Conservation (phyloP, 1,140 invertebrate genomes). For the Wasmannia auropunctata region DNA sequence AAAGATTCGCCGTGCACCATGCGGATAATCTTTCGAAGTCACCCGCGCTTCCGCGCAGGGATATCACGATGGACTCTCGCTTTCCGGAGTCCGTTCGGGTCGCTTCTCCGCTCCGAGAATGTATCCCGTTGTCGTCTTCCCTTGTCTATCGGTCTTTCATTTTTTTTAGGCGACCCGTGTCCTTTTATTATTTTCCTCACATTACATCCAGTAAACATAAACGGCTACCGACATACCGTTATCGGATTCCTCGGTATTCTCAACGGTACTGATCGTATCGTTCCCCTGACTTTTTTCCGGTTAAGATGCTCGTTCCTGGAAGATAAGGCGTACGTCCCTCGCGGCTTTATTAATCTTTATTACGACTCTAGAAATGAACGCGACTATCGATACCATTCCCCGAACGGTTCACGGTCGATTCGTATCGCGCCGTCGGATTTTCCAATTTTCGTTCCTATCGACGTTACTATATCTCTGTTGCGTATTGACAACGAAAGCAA, state of each 20-base stretch:
- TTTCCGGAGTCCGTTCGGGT: conserved; percentile 5
- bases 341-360: conserved; percentile 13
- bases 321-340: neutral
- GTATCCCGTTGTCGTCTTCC: conserved; percentile 2
- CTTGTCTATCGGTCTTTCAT: neutral
- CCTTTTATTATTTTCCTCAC: neutral
- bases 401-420: neutral
- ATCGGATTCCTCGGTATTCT: neutral
- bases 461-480: neutral
- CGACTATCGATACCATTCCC: neutral
- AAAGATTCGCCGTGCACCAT: conserved; percentile 13
- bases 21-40: neutral
- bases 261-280: neutral
- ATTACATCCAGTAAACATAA: neutral
- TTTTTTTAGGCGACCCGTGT: neutral
- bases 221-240: neutral
- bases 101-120: neutral
- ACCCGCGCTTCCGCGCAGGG: neutral
- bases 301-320: neutral
- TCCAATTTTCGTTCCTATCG: neutral
- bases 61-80: conserved; percentile 13
- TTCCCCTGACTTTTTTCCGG: neutral
- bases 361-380: neutral
- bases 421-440: neutral
- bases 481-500: too few relatives aligned